Evolutionary conservation across 2,113 vertebrate species (phyloP).

Genomic region (Pyrgilauda ruficollis): DNA sequence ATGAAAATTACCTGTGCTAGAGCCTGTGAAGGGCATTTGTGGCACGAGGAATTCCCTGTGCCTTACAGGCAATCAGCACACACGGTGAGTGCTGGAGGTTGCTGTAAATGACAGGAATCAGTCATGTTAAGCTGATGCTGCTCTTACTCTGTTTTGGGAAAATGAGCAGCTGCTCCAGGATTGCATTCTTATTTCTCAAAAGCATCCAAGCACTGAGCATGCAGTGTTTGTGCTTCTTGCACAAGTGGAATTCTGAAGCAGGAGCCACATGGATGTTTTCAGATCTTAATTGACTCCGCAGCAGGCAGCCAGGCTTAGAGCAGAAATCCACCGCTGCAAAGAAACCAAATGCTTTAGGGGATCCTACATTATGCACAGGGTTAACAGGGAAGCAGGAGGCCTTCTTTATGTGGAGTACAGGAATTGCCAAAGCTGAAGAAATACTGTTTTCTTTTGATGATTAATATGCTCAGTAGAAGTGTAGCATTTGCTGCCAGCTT

Average conservation of each 20-base stretch:
- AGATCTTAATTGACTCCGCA: neutral
- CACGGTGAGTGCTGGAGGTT: neutral
- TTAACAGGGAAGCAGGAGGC: slow-evolving; percentile 25
- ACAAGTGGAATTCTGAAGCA: neutral
- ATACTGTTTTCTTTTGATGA: slow-evolving; percentile 52
- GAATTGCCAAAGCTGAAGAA: slow-evolving; percentile 47
- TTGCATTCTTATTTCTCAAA: neutral
- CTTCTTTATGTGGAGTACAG: slow-evolving; percentile 12
- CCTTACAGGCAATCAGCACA: neutral
- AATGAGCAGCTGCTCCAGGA: neutral
- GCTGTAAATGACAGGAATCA: neutral
- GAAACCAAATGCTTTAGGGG: neutral
- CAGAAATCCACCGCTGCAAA: neutral
- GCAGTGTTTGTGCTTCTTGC: neutral
- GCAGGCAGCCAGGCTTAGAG: neutral
- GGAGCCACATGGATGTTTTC: neutral
- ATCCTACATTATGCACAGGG: neutral
- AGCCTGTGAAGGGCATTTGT: neutral
- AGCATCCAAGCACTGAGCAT: neutral
- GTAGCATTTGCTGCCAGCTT: slow-evolving; percentile 64
- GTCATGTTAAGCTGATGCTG: neutral
- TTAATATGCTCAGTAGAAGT: slow-evolving; percentile 56
- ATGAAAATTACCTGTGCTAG: neutral
- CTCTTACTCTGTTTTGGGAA: neutral
- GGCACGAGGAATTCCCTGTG: neutral